Base-by-base conservation (phyloP, 1,140 invertebrate species). In the Drosophila seguyi region DNA sequence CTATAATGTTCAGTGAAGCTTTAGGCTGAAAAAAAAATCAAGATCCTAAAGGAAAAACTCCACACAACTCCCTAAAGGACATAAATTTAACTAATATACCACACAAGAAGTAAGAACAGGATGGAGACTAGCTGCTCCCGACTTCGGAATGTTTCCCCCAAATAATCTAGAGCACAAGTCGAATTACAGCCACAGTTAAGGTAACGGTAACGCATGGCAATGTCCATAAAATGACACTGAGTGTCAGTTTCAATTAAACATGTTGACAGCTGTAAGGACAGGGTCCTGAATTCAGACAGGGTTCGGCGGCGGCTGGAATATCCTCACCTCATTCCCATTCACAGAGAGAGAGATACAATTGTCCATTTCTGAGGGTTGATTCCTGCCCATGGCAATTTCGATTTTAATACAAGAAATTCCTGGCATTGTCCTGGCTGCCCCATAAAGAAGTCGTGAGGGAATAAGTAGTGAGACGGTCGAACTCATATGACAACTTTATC, bases 241-340 rank as follows among this genome's bases (percentile, higher is more conserved):
- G 88, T 91, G 88, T 91, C 88, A 91, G 88, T 91, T 91, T 91
- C 88, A 91, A 91, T 91, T 91, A 91, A 91, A 91, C 88, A 88
- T 91, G 88, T 91, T 91, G 88, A 91, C 88, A 91, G 88, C 88
- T 91, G 81, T 84, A 85, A 75, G 78, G 85, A 69, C 73, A 80
- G 57, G 48, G 59, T n/a, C 58, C 81, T 16, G 50, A 53, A 66
- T 31, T 66, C 38, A 34, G 50, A 22, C 31, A 20, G 36, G 27
- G 5, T 27, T 48, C 44, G 50, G 31, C 48, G 48, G 31, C 48
- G 56, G 42, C 52, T 79, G 63, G 69, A 78, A 78, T 61, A 75
- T 42, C 14, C n/a, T n/a, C 20, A 75, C 10, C 5, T 10, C 22
- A 8, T 1, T 27, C 59, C 58, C 42, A 25, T 18, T 52, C 52